Percentiles rank a stretch among this genome's conserved stretches.
Conservation (phyloP, 1,140 invertebrate species). For the Drosophila pectinifera region DNA sequence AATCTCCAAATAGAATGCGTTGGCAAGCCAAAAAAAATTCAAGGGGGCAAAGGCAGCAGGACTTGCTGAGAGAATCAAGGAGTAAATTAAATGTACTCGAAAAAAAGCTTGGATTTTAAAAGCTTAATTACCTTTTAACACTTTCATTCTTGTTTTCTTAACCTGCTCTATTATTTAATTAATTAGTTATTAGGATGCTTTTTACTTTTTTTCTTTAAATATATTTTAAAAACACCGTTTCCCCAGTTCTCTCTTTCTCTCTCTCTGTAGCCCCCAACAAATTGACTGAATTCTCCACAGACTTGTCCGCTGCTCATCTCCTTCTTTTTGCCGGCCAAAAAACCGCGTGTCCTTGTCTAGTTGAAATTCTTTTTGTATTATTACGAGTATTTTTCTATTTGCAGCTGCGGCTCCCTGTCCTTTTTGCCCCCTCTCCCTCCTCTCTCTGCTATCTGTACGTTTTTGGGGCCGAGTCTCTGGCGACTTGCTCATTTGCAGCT, state of each 20-base stretch:
- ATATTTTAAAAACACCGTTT: neutral
- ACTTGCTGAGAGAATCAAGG: slow-evolving; percentile 6
- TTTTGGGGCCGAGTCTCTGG: slow-evolving; percentile 55
- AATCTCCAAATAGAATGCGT: slow-evolving; percentile 52
- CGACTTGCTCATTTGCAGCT: slow-evolving; percentile 76
- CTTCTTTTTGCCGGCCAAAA: slow-evolving; percentile 13
- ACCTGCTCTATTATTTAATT: neutral
- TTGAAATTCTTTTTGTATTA: slow-evolving; percentile 57
- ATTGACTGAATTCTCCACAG: slow-evolving; percentile 72
- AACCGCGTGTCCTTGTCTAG: slow-evolving; percentile 53
- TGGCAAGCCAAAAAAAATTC: slow-evolving; percentile 56
- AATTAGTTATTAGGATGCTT: neutral
- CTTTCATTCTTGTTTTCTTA: no score
- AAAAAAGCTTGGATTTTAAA: neutral
- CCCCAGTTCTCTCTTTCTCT: neutral
- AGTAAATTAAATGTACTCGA: slow-evolving; percentile 3
- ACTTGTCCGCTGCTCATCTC: slow-evolving; percentile 15
- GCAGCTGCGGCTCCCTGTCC: slow-evolving; percentile 36
- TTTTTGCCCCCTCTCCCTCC: neutral
- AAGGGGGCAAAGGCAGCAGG: neutral
- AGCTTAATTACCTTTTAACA: no score
- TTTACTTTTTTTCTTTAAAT: neutral
- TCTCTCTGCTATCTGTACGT: neutral
- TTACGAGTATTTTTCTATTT: slow-evolving; percentile 71
- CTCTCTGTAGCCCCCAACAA: slow-evolving; percentile 39